A percentile compares a stretch with the other conserved stretches of the same genome.
These are phyloP conservation scores for Erithacus rubecula DNA, from an alignment of 2,797 vertebrate genomes.

Conservation along the genomic window DNA sequence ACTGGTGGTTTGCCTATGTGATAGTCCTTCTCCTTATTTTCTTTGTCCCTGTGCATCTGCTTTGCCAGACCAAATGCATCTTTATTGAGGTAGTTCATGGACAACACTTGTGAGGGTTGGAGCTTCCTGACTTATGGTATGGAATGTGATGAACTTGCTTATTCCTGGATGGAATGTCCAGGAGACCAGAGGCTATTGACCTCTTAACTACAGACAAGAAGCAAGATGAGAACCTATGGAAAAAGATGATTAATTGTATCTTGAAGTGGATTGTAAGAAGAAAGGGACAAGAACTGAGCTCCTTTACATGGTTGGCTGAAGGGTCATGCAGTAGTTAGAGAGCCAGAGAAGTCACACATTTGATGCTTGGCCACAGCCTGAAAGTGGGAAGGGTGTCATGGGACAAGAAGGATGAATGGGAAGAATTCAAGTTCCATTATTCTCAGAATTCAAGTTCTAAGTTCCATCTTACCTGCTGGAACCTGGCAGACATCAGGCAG, in stretches of 20 bases:
- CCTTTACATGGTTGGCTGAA: accelerated
- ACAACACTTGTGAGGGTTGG: neutral
- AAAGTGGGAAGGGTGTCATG: accelerated
- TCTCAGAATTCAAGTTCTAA: neutral
- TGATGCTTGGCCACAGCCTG: neutral
- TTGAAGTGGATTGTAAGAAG: neutral
- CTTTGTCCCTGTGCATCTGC: neutral
- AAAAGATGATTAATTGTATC: neutral
- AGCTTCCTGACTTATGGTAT: neutral
- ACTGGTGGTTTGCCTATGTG: accelerated
- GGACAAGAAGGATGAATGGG: neutral
- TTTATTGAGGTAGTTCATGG: neutral
- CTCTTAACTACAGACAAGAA: neutral
- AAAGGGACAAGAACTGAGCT: neutral
- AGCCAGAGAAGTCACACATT: neutral
- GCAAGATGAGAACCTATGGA: neutral
- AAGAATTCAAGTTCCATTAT: neutral
- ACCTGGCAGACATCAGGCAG: neutral
- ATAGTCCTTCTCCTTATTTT: neutral
- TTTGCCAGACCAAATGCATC: neutral
- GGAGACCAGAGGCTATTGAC: neutral
- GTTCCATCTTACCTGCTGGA: neutral
- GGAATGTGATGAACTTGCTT: neutral
- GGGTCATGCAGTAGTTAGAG: neutral
- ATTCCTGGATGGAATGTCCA: neutral